These are phyloP conservation scores for Arge pagana DNA, from an alignment of 2,888 invertebrate genomes.

Conservation along the genomic window DNA sequence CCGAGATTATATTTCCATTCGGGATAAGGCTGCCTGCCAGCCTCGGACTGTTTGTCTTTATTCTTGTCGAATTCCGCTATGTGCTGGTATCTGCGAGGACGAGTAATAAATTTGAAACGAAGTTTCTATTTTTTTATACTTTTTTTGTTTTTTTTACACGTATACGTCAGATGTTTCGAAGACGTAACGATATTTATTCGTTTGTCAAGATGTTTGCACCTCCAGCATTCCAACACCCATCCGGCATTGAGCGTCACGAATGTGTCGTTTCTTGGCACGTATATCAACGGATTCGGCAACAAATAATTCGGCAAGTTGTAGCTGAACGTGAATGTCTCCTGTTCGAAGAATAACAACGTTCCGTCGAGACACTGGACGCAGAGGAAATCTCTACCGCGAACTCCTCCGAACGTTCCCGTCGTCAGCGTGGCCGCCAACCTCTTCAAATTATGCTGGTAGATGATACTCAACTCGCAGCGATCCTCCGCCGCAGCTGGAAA, in stretches of 20 bases:
- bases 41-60: conserved; percentile 48
- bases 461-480: conserved; percentile 70
- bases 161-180: background rate
- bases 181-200: background rate
- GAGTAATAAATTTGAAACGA: conserved; percentile 1
- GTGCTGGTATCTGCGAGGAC: conserved; percentile 51
- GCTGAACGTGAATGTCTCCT: conserved; percentile 85
- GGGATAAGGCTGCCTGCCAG: conserved; percentile 67
- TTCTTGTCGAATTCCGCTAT: conserved; percentile 54
- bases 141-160: conserved; percentile 7
- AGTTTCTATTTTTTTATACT: too few relatives aligned
- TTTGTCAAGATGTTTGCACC: too few relatives aligned
- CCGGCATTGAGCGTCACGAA: conserved; percentile 82
- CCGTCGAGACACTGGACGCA: conserved; percentile 93
- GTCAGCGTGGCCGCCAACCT: conserved; percentile 78
- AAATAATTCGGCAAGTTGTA: conserved; percentile 80
- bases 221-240: conserved; percentile 85
- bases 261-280: conserved; percentile 79
- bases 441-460: conserved; percentile 82
- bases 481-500: conserved; percentile 72
- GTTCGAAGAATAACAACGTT: conserved; percentile 87
- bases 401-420: conserved; percentile 85
- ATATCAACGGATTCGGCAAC: conserved; percentile 83
- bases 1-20: conserved; percentile 86
- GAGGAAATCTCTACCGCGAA: conserved; percentile 81